These are phyloP conservation scores for Eupithecia centaureata DNA, from an alignment of 2,888 invertebrate genomes.

Conservation along the genomic window DNA sequence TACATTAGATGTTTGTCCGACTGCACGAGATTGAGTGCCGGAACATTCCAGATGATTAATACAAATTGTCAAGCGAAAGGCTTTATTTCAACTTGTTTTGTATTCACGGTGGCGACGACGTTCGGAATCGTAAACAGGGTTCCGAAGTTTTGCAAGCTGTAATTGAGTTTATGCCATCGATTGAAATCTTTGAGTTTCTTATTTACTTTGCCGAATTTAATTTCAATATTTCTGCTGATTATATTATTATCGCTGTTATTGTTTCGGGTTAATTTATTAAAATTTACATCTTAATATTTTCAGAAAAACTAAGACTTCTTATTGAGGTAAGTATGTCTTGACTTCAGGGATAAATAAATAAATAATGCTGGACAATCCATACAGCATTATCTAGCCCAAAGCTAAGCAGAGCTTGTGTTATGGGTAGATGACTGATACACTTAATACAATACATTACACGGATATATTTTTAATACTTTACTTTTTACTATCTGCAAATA, in stretches of 20 bases:
- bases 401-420: no score
- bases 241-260: not conserved
- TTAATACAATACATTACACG: no score
- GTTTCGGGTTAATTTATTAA: not conserved
- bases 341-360: no score
- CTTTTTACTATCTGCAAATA: no score
- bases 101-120: constrained; percentile 21
- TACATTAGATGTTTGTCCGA: constrained; percentile 32
- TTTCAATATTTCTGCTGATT: not conserved
- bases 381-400: no score
- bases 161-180: constrained; percentile 19
- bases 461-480: no score
- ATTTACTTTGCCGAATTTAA: not conserved
- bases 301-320: not conserved
- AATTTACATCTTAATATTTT: not conserved
- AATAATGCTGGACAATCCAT: no score
- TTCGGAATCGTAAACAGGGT: constrained; percentile 12
- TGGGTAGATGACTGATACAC: no score
- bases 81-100: constrained; percentile 36
- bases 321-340: no score
- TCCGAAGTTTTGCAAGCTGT: constrained; percentile 12
- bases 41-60: constrained; percentile 36
- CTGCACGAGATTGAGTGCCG: constrained; percentile 33
- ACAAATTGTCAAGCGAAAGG: constrained; percentile 38
- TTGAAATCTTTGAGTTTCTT: constrained; percentile 12